A percentile compares a stretch with the other conserved stretches of the same genome.
These are phyloP conservation scores for Agrotis puta DNA, from an alignment of 2,888 invertebrate species.

Conservation along the genomic window DNA sequence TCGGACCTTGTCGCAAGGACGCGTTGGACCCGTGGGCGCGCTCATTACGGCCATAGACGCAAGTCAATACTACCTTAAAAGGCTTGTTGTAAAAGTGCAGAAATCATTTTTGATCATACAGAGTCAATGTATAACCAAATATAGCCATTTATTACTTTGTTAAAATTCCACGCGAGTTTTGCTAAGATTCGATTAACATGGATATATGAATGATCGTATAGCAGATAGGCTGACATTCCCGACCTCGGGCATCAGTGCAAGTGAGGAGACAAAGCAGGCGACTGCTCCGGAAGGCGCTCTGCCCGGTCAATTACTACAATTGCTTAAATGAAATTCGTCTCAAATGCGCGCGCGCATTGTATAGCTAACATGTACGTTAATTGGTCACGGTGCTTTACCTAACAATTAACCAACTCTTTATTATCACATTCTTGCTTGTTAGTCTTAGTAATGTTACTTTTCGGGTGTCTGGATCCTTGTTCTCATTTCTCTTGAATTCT, in stretches of 20 bases:
- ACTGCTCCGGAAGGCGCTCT: conserved; percentile 85
- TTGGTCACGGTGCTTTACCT: conserved; percentile 90
- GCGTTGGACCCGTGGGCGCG: conserved; percentile 80
- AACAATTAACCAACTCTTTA: conserved; percentile 81
- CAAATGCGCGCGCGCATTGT: conserved; percentile 78
- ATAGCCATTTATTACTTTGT: conserved; percentile 48
- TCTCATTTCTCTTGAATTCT: conserved; percentile 50
- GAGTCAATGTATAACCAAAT: conserved; percentile 61
- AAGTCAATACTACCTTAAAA: conserved; percentile 82
- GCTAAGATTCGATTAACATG: conserved; percentile 30
- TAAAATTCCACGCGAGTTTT: conserved; percentile 44
- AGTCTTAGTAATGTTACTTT: conserved; percentile 63
- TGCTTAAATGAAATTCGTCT: conserved; percentile 90
- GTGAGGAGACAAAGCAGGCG: conserved; percentile 78
- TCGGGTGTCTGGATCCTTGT: conserved; percentile 55
- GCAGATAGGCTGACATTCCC: conserved; percentile 48
- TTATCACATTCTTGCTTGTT: conserved; percentile 73
- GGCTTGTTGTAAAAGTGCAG: conserved; percentile 68
- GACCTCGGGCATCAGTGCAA: conserved; percentile 71
- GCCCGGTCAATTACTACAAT: conserved; percentile 89
- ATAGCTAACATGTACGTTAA: conserved; percentile 79
- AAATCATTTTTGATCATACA: conserved; percentile 58
- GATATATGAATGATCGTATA: conserved; percentile 46
- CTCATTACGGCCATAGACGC: conserved; percentile 69
- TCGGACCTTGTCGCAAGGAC: conserved; percentile 89